Percentiles rank a stretch among this genome's conserved stretches.
phyloP scores from a whole-genome alignment of 1,140 invertebrate genomes.

The Rhizoglyphus robini region DNA sequence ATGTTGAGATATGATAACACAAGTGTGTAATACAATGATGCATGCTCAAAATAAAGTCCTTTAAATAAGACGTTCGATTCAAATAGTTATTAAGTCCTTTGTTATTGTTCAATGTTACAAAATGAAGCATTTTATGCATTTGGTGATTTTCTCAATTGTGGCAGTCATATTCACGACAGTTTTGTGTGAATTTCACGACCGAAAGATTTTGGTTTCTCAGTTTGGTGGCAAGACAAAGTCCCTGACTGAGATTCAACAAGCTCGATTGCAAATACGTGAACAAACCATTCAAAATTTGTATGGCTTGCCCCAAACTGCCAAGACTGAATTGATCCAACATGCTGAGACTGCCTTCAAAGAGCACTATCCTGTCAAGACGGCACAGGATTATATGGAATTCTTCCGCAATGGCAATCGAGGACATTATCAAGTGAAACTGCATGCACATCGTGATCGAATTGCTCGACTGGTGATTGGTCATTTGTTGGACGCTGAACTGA shows the following conservation, averaged over 20 bases:
- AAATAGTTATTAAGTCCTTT: too few relatives aligned
- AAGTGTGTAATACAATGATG: too few relatives aligned
- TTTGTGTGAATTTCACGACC: not conserved
- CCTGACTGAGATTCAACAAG: not conserved
- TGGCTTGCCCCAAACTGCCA: not conserved
- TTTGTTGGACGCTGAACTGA: not conserved
- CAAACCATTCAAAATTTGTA: not conserved
- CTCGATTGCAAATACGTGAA: not conserved
- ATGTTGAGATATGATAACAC: too few relatives aligned
- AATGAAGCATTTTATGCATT: too few relatives aligned
- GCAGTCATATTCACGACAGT: too few relatives aligned
- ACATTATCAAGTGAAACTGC: not conserved
- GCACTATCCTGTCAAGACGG: not conserved
- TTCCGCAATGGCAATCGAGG: not conserved
- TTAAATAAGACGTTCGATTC: too few relatives aligned
- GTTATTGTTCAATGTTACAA: too few relatives aligned
- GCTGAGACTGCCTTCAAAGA: not conserved
- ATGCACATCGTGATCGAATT: not conserved
- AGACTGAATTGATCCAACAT: not conserved
- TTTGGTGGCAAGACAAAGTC: not conserved
- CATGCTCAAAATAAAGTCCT: too few relatives aligned
- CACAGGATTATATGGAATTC: not conserved
- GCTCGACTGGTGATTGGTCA: not conserved
- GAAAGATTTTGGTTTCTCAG: not conserved
- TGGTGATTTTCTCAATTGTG: too few relatives aligned